A percentile compares a stretch with the other conserved stretches of the same genome.
These are phyloP conservation scores for Siphlonurus alternatus DNA, from an alignment of 2,888 invertebrate genomes.

Conservation along the genomic window DNA sequence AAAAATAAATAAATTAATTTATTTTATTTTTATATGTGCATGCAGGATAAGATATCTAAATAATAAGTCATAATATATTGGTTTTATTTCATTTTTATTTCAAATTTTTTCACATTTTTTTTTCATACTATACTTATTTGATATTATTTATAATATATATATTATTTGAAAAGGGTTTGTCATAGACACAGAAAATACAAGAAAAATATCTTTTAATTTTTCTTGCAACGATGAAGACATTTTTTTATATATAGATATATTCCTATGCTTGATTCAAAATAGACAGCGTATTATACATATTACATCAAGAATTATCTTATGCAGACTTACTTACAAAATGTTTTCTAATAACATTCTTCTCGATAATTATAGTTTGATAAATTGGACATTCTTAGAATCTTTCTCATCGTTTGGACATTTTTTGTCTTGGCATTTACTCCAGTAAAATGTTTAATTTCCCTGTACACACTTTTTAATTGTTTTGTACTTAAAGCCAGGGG, in stretches of 20 bases:
- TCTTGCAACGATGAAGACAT: neutral
- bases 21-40: too few species aligned
- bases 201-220: neutral
- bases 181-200: neutral
- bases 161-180: neutral
- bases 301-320: too few species aligned
- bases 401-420: neutral
- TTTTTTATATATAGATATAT: neutral
- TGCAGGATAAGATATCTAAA: too few species aligned
- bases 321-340: too few species aligned
- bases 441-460: neutral
- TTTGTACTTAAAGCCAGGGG: neutral
- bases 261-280: neutral
- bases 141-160: neutral
- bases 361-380: neutral
- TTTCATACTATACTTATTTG: neutral
- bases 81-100: neutral
- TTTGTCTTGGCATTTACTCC: neutral
- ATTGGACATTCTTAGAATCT: neutral
- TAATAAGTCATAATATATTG: too few species aligned
- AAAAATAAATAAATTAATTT: too few species aligned
- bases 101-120: neutral
- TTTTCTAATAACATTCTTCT: neutral
- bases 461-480: neutral
- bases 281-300: neutral